Conservation (phyloP, 2,888 invertebrate genomes). For the Chrysodeixis includens region DNA sequence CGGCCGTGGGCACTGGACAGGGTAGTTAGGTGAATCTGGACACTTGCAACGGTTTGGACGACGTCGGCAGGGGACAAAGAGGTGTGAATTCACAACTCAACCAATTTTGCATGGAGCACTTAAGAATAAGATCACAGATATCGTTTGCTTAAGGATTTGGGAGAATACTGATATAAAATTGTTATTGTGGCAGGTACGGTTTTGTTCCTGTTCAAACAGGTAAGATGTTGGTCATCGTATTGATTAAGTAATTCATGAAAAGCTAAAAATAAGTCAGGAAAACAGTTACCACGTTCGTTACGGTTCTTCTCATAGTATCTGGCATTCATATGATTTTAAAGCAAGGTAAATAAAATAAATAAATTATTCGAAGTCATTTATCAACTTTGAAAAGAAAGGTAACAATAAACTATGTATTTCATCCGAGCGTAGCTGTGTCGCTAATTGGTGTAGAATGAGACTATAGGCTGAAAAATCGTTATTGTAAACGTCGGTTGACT, state of each 20-base stretch:
- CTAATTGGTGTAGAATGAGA: neutral
- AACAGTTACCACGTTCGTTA: neutral
- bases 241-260: neutral
- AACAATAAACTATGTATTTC: neutral
- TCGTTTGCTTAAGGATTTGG: conserved; percentile 61
- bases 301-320: neutral
- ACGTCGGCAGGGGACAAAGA: conserved; percentile 72
- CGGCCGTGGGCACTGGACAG: conserved; percentile 71
- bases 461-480: neutral
- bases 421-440: neutral
- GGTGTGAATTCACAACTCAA: conserved; percentile 81
- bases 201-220: neutral
- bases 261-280: neutral
- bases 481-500: neutral
- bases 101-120: conserved; percentile 61
- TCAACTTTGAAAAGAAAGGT: neutral
- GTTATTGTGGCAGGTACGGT: neutral
- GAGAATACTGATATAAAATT: conserved; percentile 22
- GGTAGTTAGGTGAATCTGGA: conserved; percentile 77
- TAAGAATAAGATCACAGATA: conserved; percentile 63
- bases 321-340: too few relatives aligned
- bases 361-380: neutral
- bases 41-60: conserved; percentile 64
- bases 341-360: too few relatives aligned
- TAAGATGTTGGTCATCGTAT: neutral